These are phyloP conservation scores for Zosterops hypoxanthus DNA, from an alignment of 2,113 vertebrate genomes.

Conservation along the genomic window DNA sequence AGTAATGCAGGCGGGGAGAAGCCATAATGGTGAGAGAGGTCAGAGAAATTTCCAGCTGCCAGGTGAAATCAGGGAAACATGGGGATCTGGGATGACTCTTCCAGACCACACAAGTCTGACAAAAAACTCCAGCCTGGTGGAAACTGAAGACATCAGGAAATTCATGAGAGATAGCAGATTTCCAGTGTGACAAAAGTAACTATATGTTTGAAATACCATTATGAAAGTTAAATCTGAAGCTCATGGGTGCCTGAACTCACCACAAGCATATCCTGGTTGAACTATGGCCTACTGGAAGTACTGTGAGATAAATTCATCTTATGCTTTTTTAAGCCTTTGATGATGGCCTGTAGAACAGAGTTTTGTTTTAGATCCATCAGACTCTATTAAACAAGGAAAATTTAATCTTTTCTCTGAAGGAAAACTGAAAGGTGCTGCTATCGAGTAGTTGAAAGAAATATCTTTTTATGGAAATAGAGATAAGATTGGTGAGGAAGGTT, in stretches of 20 bases:
- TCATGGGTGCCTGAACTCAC: background rate
- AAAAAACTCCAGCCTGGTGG: background rate
- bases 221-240: background rate
- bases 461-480: background rate
- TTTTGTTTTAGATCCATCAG: background rate
- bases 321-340: background rate
- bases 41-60: background rate
- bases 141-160: slow-evolving; percentile 11
- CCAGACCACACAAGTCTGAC: background rate
- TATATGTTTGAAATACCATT: background rate
- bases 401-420: background rate
- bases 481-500: background rate
- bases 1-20: background rate
- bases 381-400: background rate
- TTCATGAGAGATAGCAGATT: background rate
- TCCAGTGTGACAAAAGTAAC: background rate
- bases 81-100: background rate
- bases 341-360: background rate
- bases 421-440: background rate
- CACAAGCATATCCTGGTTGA: background rate
- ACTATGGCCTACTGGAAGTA: background rate
- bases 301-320: background rate
- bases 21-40: background rate
- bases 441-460: background rate
- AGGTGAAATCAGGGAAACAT: background rate